Evolutionary conservation across 2,797 vertebrate genomes (phyloP).

Genomic region (Tinamus major): DNA sequence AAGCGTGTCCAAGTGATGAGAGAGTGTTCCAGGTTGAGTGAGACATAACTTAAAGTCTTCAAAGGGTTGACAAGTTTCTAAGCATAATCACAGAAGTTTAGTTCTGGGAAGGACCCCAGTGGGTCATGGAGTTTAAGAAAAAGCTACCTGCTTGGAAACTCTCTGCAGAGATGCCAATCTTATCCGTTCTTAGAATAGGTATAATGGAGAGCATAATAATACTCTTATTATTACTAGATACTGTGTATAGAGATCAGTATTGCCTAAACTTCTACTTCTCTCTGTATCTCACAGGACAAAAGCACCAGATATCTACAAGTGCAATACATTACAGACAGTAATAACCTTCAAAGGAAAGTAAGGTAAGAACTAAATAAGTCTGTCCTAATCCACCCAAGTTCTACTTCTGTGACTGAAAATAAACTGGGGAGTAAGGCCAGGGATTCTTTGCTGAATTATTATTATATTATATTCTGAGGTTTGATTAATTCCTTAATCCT

Average conservation of each 20-base stretch:
- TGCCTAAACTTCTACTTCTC: not conserved
- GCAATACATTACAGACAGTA: not conserved
- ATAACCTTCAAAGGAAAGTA: not conserved
- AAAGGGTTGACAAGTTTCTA: not conserved
- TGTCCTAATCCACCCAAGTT: not conserved
- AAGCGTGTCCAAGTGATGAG: not conserved
- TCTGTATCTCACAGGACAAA: slow-evolving; percentile 3
- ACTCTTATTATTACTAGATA: slow-evolving; percentile 11
- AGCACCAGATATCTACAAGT: not conserved
- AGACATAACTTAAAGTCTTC: not conserved
- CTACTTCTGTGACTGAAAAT: not conserved
- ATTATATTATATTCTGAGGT: not conserved
- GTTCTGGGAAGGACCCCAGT: not conserved
- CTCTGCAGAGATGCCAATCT: not conserved
- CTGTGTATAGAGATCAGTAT: not conserved
- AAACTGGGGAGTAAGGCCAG: not conserved
- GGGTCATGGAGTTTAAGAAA: not conserved
- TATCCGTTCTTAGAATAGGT: slow-evolving; percentile 20
- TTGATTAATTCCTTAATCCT: not conserved
- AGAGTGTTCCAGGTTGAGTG: not conserved
- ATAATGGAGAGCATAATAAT: not conserved
- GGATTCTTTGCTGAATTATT: not conserved
- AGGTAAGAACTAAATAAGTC: not conserved
- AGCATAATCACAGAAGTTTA: not conserved
- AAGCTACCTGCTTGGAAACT: not conserved